Evolutionary conservation across 2,888 invertebrate genomes (phyloP).

Genomic region (Ariolimax columbianus): DNA sequence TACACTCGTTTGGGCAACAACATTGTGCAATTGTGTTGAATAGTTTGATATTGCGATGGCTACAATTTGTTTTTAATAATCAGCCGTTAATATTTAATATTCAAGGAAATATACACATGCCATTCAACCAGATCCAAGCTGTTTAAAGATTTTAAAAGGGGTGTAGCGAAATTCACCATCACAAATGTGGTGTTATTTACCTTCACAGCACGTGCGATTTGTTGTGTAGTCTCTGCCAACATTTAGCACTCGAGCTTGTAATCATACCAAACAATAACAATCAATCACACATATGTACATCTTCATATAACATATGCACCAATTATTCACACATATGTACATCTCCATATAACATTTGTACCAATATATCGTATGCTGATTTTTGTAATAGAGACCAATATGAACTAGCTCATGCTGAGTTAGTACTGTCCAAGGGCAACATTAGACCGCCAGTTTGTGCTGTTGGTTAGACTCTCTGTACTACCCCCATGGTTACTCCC

Average conservation of each 20-base stretch:
- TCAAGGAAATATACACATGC: slow-evolving; percentile 28
- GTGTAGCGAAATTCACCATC: neutral
- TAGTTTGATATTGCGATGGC: slow-evolving; percentile 14
- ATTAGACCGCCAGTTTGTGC: slow-evolving; percentile 10
- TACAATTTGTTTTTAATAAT: neutral
- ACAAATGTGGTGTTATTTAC: neutral
- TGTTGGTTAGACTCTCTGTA: slow-evolving; percentile 39
- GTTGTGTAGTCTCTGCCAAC: neutral
- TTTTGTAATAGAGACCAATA: neutral
- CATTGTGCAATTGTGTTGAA: neutral
- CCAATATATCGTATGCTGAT: neutral
- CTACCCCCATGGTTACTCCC: slow-evolving; percentile 44
- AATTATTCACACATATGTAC: neutral
- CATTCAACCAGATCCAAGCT: slow-evolving; percentile 14
- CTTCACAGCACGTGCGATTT: slow-evolving; percentile 33
- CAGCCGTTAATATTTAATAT: neutral
- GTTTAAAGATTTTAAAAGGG: neutral
- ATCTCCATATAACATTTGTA: slow-evolving; percentile 16
- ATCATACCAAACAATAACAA: neutral
- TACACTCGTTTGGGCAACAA: slow-evolving; percentile 26
- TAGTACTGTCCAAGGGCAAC: slow-evolving; percentile 44
- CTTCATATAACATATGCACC: too few relatives aligned
- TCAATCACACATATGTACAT: neutral
- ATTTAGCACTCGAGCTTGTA: neutral
- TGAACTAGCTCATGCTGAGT: neutral